A percentile compares a stretch with the other conserved stretches of the same genome.
These are phyloP conservation scores for Synchiropus splendidus DNA, from an alignment of 2,113 vertebrate genomes.

Conservation along the genomic window DNA sequence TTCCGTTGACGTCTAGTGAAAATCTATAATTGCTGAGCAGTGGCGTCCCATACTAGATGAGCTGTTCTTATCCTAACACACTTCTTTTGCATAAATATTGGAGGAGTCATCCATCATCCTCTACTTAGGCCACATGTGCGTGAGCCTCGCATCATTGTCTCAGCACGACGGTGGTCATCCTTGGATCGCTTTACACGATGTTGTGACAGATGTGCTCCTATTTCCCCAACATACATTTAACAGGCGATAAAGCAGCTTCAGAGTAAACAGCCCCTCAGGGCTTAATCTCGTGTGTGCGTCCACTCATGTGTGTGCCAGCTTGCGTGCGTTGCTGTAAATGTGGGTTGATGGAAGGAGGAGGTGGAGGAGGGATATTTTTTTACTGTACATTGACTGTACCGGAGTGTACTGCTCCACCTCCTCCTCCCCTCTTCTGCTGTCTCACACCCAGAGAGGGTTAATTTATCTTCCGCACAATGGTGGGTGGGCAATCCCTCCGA, in stretches of 20 bases:
- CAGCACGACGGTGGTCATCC: conserved; percentile 7
- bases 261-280: conserved; percentile 25
- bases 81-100: too few relatives aligned
- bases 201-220: conserved; percentile 38
- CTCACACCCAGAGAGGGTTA: conserved; percentile 19
- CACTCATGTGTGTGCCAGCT: conserved; percentile 49
- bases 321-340: conserved; percentile 41
- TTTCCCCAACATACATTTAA: conserved; percentile 55
- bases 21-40: too few relatives aligned
- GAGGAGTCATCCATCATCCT: too few relatives aligned
- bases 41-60: too few relatives aligned
- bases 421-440: conserved; percentile 4
- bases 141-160: too few relatives aligned
- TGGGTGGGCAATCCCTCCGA: conserved; percentile 40
- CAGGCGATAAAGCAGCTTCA: conserved; percentile 30
- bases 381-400: conserved; percentile 30
- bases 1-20: too few relatives aligned
- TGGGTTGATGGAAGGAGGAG: conserved; percentile 12
- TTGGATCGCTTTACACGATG: conserved; percentile 10
- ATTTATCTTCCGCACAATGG: conserved; percentile 40
- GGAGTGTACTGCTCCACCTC: conserved; percentile 10
- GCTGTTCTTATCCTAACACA: too few relatives aligned
- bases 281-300: conserved; percentile 29
- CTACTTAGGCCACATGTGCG: too few relatives aligned
- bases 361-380: conserved; percentile 2